Conservation (phyloP, 2,888 invertebrate species). For the Mesorhabditis spiculigera region DNA sequence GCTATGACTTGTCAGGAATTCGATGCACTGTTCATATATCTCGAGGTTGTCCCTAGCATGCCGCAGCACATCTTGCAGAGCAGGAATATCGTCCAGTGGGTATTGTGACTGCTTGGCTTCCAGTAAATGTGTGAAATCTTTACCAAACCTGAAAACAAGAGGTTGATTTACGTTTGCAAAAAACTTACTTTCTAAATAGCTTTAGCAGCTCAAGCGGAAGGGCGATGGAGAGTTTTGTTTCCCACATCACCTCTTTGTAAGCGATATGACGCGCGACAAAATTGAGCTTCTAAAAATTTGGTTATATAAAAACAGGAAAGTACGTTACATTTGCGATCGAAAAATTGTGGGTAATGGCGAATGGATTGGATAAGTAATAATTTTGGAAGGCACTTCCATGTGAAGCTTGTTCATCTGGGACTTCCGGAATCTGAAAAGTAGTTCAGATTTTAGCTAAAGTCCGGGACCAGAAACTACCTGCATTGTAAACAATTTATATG, state of each 20-base stretch:
- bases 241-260: conserved; percentile 50
- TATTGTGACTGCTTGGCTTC: conserved; percentile 26
- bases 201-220: conserved; percentile 52
- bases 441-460: background rate
- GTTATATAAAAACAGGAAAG: background rate
- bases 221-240: conserved; percentile 46
- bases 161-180: background rate
- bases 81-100: conserved; percentile 19
- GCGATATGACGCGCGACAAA: conserved; percentile 44
- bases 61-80: conserved; percentile 29
- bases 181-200: conserved; percentile 28
- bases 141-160: background rate
- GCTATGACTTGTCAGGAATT: conserved; percentile 31
- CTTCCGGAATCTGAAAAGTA: background rate
- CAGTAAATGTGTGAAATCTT: conserved; percentile 12
- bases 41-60: conserved; percentile 34
- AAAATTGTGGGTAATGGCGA: conserved; percentile 41
- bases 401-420: conserved; percentile 12
- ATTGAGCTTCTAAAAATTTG: conserved; percentile 40
- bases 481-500: conserved; percentile 43
- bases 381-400: conserved; percentile 23
- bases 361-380: conserved; percentile 47
- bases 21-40: conserved; percentile 36
- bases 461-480: conserved; percentile 12
- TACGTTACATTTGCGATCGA: conserved; percentile 49